Conservation (phyloP, 2,888 invertebrate species). For the Tetanocera ferruginea region DNA sequence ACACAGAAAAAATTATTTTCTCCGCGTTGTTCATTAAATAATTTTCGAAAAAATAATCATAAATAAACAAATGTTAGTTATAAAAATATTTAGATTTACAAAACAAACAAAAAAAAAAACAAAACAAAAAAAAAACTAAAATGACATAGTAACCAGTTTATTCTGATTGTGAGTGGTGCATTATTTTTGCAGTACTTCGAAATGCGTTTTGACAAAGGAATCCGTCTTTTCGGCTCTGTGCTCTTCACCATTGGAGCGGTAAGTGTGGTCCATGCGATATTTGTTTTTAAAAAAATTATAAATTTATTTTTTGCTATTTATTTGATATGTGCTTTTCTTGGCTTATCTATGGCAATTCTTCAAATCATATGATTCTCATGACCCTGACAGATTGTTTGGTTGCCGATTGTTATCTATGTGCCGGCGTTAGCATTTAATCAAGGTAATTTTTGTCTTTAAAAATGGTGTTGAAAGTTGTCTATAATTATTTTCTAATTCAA, state of each 20-base stretch:
- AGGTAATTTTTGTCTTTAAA: slow-evolving; percentile 71
- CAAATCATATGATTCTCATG: background rate
- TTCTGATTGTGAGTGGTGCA: slow-evolving; percentile 26
- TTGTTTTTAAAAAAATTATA: slow-evolving; percentile 3
- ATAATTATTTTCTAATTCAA: no score
- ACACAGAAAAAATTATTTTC: no score
- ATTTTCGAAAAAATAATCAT: no score
- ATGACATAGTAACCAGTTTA: background rate
- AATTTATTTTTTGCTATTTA: background rate
- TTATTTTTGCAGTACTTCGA: slow-evolving; percentile 77
- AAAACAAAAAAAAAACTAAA: background rate
- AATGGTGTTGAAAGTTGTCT: no score
- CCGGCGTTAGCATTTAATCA: slow-evolving; percentile 85
- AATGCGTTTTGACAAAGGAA: slow-evolving; percentile 78
- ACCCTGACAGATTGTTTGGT: slow-evolving; percentile 60
- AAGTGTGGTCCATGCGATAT: slow-evolving; percentile 64
- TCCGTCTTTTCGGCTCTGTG: slow-evolving; percentile 78
- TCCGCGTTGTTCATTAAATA: no score
- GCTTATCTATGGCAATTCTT: background rate
- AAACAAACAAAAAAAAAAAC: background rate
- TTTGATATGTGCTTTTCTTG: no score
- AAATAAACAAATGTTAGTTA: no score
- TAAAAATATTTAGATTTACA: no score
- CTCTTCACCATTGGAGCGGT: slow-evolving; percentile 80
- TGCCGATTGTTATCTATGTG: slow-evolving; percentile 75